These are phyloP conservation scores for Strongylocentrotus purpuratus DNA, from an alignment of 35 echinoderm and acorn worm genomes.

Conservation along the genomic window DNA sequence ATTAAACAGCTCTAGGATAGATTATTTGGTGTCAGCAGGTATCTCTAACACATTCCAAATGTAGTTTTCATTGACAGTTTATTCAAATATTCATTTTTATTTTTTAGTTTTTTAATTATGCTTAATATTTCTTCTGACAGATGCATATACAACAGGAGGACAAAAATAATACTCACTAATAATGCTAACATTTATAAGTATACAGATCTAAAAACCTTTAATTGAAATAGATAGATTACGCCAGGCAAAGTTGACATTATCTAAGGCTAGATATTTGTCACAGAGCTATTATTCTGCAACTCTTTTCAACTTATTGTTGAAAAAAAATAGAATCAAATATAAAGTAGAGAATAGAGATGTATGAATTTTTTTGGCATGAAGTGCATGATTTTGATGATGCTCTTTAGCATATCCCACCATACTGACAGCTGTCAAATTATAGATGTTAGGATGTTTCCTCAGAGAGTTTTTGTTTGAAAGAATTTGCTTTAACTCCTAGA, in stretches of 20 bases:
- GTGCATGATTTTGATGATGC: neutral
- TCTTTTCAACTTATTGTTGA: neutral
- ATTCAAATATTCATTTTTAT: too few relatives aligned
- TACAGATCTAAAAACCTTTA: neutral
- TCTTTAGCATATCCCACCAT: too few relatives aligned
- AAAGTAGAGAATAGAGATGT: neutral
- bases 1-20: neutral
- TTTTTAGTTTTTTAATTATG: too few relatives aligned
- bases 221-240: neutral
- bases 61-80: neutral
- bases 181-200: neutral
- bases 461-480: too few relatives aligned
- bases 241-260: neutral
- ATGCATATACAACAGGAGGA: too few relatives aligned
- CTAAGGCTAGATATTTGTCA: neutral
- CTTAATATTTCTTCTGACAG: too few relatives aligned
- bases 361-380: neutral
- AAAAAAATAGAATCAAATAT: neutral
- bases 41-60: constrained; percentile 4
- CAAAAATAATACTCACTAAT: too few relatives aligned
- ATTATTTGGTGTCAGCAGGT: neutral
- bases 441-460: too few relatives aligned
- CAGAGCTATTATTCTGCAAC: neutral
- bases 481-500: too few relatives aligned
- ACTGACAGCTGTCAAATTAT: too few relatives aligned